Evolutionary conservation across 2,113 vertebrate species (phyloP).

Genomic region (Campylomormyrus tamandua): DNA sequence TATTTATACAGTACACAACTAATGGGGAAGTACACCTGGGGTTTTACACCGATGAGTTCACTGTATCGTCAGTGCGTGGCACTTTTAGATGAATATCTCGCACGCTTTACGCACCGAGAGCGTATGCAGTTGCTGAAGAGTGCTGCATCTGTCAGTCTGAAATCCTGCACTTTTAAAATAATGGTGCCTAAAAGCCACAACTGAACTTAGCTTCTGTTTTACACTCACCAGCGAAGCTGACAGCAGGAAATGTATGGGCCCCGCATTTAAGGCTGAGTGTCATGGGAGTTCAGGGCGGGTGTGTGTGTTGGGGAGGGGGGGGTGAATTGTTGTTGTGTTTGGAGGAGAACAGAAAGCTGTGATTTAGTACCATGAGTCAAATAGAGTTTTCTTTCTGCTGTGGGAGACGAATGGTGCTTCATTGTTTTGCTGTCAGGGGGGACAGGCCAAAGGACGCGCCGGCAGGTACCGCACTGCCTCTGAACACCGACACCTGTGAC

Average conservation of each 20-base stretch:
- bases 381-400: conserved; percentile 3
- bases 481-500: not conserved
- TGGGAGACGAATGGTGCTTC: not conserved
- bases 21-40: not conserved
- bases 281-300: not conserved
- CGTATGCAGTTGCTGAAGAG: not conserved
- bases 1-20: not conserved
- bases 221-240: not conserved
- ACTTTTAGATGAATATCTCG: not conserved
- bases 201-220: not conserved
- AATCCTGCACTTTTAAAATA: not conserved
- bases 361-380: conserved; percentile 4
- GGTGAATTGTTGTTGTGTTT: conserved; percentile 19
- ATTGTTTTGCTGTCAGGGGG: not conserved
- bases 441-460: not conserved
- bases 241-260: conserved; percentile 3
- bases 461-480: not conserved
- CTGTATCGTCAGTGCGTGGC: not conserved
- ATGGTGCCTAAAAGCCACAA: not conserved
- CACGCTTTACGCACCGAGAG: not conserved
- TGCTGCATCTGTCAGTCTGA: not conserved
- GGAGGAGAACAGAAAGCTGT: conserved; percentile 6
- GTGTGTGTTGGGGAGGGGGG: not conserved
- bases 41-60: not conserved
- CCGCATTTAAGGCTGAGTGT: not conserved